Base-by-base conservation (phyloP, 2,888 invertebrate genomes). In the Baronia brevicornis region DNA sequence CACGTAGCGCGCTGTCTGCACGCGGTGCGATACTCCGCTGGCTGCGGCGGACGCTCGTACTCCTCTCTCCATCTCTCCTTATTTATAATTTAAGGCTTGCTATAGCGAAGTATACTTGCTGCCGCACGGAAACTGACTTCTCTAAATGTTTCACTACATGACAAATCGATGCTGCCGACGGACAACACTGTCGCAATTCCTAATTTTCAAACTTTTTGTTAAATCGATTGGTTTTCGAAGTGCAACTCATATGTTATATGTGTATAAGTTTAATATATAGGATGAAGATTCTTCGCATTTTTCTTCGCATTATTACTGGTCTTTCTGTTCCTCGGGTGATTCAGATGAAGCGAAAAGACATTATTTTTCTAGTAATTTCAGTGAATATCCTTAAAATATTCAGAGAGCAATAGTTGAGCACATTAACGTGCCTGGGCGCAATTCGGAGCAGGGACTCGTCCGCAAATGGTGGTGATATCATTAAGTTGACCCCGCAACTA, bases 311-410 rank as follows among this genome's bases (percentile, higher is more conserved):
- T 75, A 78, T 80, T 69, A 60, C 73, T 71, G 69, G 68, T 69
- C 70, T 72, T 68, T 70, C 75, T 72, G 73, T 77, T 79, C 71
- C 69, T 74, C 74, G 69, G 75, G 75, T 75, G 74, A 79, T 82
- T 79, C 78, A 65, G 77, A 79, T 75, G 74, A 72, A 74, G 78
- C 71, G 73, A 65, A 77, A 78, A 70, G 75, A 75, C 82, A 79
- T 80, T 80, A 84, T 82, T 84, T 82, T 82, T 82, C 78, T 77
- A 79, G 82, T 82, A 77, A 82, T 82, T 84, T 84, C 73, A 49
- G 69, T 68, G 71, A 82, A 82, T 82, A 82, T 80, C 77, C 78
- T 79, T 82, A 79, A 82, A 82, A 82, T 84, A 82, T 84, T 80
- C 79, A 79, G 74, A 79, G 72, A 64, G 69, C 69, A 73, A 71